These are phyloP conservation scores for Craterocephalus amniculus DNA, from an alignment of 2,797 vertebrate genomes.

Conservation along the genomic window DNA sequence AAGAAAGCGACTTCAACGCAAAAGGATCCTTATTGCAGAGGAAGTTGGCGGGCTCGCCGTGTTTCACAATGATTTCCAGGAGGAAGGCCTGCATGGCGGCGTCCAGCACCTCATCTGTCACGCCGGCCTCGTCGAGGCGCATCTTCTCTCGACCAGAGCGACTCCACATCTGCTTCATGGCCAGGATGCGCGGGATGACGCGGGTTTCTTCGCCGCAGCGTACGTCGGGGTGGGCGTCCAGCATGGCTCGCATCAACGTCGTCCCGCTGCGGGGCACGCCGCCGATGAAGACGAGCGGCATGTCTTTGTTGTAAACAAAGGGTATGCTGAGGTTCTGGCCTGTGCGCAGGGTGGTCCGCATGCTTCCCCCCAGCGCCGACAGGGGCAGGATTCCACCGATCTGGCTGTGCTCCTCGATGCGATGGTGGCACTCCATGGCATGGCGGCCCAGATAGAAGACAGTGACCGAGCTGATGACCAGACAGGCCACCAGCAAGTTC, in stretches of 20 bases:
- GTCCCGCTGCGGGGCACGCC: conserved; percentile 96
- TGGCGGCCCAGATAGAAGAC: conserved; percentile 96
- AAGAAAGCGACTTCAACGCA: conserved; percentile 94
- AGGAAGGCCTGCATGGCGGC: conserved; percentile 97
- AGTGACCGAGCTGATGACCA: conserved; percentile 94
- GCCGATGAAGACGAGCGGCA: conserved; percentile 96
- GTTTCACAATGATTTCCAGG: conserved; percentile 96
- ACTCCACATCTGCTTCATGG: conserved; percentile 99
- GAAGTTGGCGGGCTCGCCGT: conserved; percentile 94
- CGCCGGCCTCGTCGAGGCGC: conserved; percentile 94
- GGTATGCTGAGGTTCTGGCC: conserved; percentile 78
- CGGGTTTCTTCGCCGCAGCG: conserved; percentile 95
- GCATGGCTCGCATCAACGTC: conserved; percentile 96
- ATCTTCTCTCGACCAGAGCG: conserved; percentile 96
- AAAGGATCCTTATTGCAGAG: conserved; percentile 99
- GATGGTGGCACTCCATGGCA: conserved; percentile 97
- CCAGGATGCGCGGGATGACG: conserved; percentile 94
- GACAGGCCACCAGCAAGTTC: conserved; percentile 92
- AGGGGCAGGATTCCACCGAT: conserved; percentile 66
- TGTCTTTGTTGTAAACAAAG: conserved; percentile 94
- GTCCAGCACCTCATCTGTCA: conserved; percentile 96
- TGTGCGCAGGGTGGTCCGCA: conserved; percentile 78
- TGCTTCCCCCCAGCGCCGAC: conserved; percentile 67
- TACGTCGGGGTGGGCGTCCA: conserved; percentile 94
- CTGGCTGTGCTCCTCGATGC: conserved; percentile 88